Evolutionary conservation across 2,113 vertebrate species (phyloP), one percentile per base, ranked within the genome.

Genomic region (Mesoclemmys tuberculata): DNA sequence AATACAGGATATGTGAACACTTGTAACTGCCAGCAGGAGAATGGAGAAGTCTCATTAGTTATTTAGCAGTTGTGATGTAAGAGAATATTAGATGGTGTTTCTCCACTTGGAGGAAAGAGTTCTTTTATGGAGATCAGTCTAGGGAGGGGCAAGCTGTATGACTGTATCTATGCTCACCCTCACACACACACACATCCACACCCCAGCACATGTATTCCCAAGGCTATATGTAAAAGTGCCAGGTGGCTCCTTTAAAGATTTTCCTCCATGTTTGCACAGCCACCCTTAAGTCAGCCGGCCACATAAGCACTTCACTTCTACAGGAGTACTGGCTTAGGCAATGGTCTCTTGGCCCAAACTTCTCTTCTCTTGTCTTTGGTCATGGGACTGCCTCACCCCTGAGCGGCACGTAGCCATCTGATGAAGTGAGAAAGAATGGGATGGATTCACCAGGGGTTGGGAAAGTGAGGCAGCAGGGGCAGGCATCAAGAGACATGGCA

Each of bases 241-340:
- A 91, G 82, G 90, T 51, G 85, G 78, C 56, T 55, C 71, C 85
- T 94, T 93, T 79, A 89, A 96, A 93, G 61, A 16, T 13, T 86
- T 88, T 90, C 0, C 0, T 77, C 92, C 82, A 11, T 51, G 49
- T 26, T 6, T 4, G 13, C 71, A 64, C 31, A 64, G 31, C 58
- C 31, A 35, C 31, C 58, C 29, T 64, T 35, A 8, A 35, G 12
- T 35, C 29, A 35, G 29, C 27, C 14, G 58, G 5, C 58, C 29
- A 61, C 58, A 8, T 7, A 7, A 64, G 31, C 31, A 18, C 35
- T 64, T 64, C 31, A 64, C 31, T n/a, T 35, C 31, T n/a, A n/a
- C 61, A 35, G 31, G 31, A 64, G 31, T 64, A 3, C 31, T n/a
- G 61, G 6, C 56, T 31, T 61, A 64, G 61, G 61, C 31, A 64